phyloP scores from a whole-genome alignment of 2,888 invertebrate species.

The Agapetus fuscipes region DNA sequence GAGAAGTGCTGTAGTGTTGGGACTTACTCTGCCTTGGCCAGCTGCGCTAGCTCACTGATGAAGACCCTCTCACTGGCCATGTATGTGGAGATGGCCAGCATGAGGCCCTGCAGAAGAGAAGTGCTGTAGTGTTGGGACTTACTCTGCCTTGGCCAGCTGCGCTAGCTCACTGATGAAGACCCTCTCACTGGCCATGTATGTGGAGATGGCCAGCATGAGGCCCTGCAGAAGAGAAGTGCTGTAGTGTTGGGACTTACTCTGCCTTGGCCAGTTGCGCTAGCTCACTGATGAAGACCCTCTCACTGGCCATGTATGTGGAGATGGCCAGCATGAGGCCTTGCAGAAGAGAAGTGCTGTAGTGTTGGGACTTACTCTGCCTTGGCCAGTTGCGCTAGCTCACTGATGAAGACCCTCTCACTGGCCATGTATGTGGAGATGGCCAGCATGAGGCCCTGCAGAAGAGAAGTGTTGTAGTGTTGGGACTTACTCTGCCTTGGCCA shows the following conservation, averaged over 20 bases:
- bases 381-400: conserved; percentile 55
- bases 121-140: conserved; percentile 30
- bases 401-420: conserved; percentile 63
- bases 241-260: conserved; percentile 40
- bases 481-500: conserved; percentile 62
- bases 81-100: conserved; percentile 73
- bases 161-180: conserved; percentile 62
- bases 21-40: conserved; percentile 62
- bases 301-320: conserved; percentile 64
- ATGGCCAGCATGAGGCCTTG: conserved; percentile 65
- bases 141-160: conserved; percentile 63
- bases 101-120: conserved; percentile 55
- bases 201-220: conserved; percentile 72
- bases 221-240: conserved; percentile 46
- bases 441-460: conserved; percentile 61
- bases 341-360: conserved; percentile 43
- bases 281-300: conserved; percentile 62
- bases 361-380: conserved; percentile 58
- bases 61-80: conserved; percentile 62
- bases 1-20: conserved; percentile 32
- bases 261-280: conserved; percentile 67
- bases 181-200: conserved; percentile 64
- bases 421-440: conserved; percentile 70
- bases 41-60: conserved; percentile 56
- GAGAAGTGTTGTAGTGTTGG: conserved; percentile 32